Percentiles rank a stretch among this genome's conserved stretches.
These are phyloP conservation scores for Parnassius glacialis DNA, from an alignment of 2,888 invertebrate species.

Conservation along the genomic window DNA sequence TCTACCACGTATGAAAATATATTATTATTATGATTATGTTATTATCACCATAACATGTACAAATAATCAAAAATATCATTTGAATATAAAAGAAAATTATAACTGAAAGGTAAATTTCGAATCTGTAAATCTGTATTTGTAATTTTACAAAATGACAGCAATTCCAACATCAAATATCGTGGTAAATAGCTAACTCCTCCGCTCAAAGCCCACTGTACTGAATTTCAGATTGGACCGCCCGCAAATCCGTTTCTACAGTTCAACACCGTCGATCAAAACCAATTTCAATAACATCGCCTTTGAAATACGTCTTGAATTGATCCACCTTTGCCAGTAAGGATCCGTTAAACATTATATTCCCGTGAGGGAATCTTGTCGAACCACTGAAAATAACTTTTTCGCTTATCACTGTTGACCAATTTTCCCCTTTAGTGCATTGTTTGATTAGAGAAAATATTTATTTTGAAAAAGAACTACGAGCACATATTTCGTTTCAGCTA, in stretches of 20 bases:
- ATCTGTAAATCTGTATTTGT: neutral
- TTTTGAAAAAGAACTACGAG: too few relatives aligned
- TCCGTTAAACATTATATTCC: constrained; percentile 11
- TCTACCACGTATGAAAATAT: too few relatives aligned
- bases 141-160: neutral
- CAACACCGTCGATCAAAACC: constrained; percentile 19
- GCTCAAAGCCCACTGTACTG: constrained; percentile 6
- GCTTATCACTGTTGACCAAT: constrained; percentile 5
- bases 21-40: too few relatives aligned
- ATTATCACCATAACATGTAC: too few relatives aligned
- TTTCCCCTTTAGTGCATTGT: constrained; percentile 2
- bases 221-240: constrained; percentile 6
- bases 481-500: too few relatives aligned
- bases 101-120: neutral
- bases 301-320: constrained; percentile 15
- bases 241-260: constrained; percentile 17
- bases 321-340: constrained; percentile 10
- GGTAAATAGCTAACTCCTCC: neutral
- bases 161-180: neutral
- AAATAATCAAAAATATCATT: too few relatives aligned
- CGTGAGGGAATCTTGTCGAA: neutral
- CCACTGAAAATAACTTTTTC: constrained; percentile 7
- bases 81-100: neutral
- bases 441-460: neutral
- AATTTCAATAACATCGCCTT: constrained; percentile 18